Percentiles rank a stretch among this genome's conserved stretches.
These are phyloP conservation scores for Formica exsecta DNA, from an alignment of 1,140 invertebrate genomes.

Conservation along the genomic window DNA sequence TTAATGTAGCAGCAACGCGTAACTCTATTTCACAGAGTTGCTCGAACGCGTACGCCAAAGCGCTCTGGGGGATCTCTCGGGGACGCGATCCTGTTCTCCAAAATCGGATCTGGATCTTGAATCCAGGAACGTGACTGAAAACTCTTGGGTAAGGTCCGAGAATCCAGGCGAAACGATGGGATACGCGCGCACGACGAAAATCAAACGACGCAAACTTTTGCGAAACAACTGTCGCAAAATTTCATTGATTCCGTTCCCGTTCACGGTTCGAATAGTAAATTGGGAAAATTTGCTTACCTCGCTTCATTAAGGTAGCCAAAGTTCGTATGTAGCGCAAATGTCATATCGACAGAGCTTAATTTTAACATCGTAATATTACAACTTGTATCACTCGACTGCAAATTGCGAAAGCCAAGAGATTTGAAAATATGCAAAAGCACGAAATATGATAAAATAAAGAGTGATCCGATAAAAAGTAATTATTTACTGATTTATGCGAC, in stretches of 20 bases:
- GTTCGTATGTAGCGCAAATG: slow-evolving; percentile 26
- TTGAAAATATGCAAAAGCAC: not conserved
- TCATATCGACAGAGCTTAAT: slow-evolving; percentile 15
- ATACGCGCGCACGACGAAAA: slow-evolving; percentile 36
- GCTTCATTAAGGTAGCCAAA: slow-evolving; percentile 36
- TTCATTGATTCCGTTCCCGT: slow-evolving; percentile 54
- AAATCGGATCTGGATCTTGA: slow-evolving; percentile 74
- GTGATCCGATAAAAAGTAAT: not conserved
- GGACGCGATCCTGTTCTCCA: slow-evolving; percentile 44
- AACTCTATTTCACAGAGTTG: slow-evolving; percentile 74
- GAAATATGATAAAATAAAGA: not conserved
- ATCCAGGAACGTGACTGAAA: slow-evolving; percentile 69
- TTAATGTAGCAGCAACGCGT: slow-evolving; percentile 74
- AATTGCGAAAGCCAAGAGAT: not conserved
- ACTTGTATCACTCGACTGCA: not conserved
- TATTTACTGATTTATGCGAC: not conserved
- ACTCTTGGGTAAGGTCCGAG: slow-evolving; percentile 38
- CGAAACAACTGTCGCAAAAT: slow-evolving; percentile 47
- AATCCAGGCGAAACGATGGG: not conserved
- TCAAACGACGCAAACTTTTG: slow-evolving; percentile 57
- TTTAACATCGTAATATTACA: slow-evolving; percentile 10
- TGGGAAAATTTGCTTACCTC: slow-evolving; percentile 45
- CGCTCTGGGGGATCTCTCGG: slow-evolving; percentile 45
- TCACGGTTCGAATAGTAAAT: slow-evolving; percentile 46
- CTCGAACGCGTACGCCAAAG: slow-evolving; percentile 67